Base-by-base conservation (phyloP, 2,888 invertebrate species). In the Phalera bucephala region DNA sequence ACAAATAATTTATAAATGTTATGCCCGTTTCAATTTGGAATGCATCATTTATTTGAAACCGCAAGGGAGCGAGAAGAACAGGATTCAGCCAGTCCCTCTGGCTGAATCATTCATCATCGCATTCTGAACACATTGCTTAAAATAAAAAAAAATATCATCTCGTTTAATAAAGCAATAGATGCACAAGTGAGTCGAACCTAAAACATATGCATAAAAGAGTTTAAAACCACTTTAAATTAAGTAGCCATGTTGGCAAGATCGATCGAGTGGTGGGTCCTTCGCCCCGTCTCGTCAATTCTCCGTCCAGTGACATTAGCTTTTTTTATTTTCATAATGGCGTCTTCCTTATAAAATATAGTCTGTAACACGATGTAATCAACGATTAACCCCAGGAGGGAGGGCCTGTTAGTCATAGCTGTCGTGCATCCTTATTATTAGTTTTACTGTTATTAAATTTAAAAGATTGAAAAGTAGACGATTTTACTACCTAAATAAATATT, bases 241-340 rank as follows among this genome's bases (percentile, higher is more conserved):
- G n/a, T n/a, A n/a, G n/a, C n/a, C n/a, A n/a, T n/a, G n/a, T 29
- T 38, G 17, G 28, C 17, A 32, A 33, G 33, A 30, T 33, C 20
- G 33, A 22, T 26, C 33, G 20, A 14, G 33, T n/a, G n/a, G n/a
- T 30, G 20, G 22, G 6, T 20, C 15, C 20, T 13, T 32, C 13
- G 27, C 20, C 27, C 21, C 22, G 9, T 20, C 33, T 12, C 19
- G 26, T 29, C 33, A 30, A 33, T 31, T 33, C 13, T 21, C 33
- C 21, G 38, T 30, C 22, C 38, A 39, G 25, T 33, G 38, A 33
- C 38, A 39, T 30, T 15, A 25, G 30, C 21, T 22, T 31, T 29
- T 33, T 20, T 12, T n/a, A 3, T 39, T 31, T 38, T 31, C 33
- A 15, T 12, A 19, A 20, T 19, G 12, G 13, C 26, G 25, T 9